Evolutionary conservation across 35 echinoderm and acorn worm genomes (phyloP).

Genomic region (Lytechinus variegatus): DNA sequence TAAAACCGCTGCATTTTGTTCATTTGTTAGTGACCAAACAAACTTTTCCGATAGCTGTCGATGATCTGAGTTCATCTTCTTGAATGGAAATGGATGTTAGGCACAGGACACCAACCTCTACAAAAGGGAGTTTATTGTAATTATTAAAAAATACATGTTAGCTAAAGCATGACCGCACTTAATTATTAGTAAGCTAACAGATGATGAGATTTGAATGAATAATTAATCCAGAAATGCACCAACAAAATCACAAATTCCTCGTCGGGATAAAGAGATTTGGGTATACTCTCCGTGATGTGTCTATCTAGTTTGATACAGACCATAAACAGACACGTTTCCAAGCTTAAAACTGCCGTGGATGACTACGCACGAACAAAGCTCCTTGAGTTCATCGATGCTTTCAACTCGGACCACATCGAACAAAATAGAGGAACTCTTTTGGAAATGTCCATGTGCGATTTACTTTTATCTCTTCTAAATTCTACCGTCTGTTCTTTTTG

Average conservation of each 20-base stretch:
- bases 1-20: not conserved
- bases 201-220: slow-evolving; percentile 30
- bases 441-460: not conserved
- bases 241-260: slow-evolving; percentile 8
- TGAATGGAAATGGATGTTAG: not conserved
- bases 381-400: not conserved
- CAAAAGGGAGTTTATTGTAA: not conserved
- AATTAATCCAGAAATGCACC: slow-evolving; percentile 33
- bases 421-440: not conserved
- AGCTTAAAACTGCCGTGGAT: slow-evolving; percentile 21
- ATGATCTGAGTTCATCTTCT: not conserved
- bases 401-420: not conserved
- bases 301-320: not conserved
- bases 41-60: not conserved
- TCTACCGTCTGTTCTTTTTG: not conserved
- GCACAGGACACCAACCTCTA: not conserved
- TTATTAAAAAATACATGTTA: not conserved
- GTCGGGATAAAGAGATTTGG: not conserved
- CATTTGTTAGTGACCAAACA: not conserved
- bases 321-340: not conserved
- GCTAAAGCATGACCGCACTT: not conserved
- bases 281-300: not conserved
- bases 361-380: slow-evolving; percentile 35
- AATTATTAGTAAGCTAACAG: not conserved
- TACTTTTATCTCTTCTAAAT: not conserved